Evolutionary conservation across 2,797 vertebrate species (phyloP).

Genomic region (Cossypha caffra): DNA sequence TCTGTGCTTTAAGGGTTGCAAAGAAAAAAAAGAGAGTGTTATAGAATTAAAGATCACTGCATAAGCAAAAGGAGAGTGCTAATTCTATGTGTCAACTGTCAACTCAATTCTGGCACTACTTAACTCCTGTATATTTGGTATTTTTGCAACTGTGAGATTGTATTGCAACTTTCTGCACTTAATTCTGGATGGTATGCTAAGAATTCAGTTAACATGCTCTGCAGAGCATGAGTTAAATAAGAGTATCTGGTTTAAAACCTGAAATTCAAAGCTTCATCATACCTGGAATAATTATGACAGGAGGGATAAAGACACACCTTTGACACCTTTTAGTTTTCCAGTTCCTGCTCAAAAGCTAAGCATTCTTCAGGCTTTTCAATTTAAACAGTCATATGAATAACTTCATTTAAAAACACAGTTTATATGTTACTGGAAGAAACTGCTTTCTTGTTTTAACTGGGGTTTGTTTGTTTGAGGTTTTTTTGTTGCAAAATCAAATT

Average conservation of each 20-base stretch:
- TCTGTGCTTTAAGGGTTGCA: not conserved
- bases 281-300: not conserved
- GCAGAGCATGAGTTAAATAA: not conserved
- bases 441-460: not conserved
- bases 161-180: not conserved
- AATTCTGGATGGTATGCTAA: not conserved
- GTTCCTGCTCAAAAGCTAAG: not conserved
- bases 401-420: not conserved
- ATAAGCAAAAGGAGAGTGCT: not conserved
- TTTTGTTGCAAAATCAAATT: not conserved
- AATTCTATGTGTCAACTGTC: not conserved
- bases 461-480: not conserved
- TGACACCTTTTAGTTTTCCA: not conserved
- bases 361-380: not conserved
- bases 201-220: not conserved
- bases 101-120: not conserved
- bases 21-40: not conserved
- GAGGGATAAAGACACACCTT: not conserved
- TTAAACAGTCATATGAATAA: not conserved
- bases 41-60: not conserved
- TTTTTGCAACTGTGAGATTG: not conserved
- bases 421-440: not conserved
- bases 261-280: not conserved
- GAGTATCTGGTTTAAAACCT: not conserved
- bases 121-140: not conserved